phyloP scores from a whole-genome alignment of 2,113 vertebrate genomes.

The Apodemus speciosus region DNA sequence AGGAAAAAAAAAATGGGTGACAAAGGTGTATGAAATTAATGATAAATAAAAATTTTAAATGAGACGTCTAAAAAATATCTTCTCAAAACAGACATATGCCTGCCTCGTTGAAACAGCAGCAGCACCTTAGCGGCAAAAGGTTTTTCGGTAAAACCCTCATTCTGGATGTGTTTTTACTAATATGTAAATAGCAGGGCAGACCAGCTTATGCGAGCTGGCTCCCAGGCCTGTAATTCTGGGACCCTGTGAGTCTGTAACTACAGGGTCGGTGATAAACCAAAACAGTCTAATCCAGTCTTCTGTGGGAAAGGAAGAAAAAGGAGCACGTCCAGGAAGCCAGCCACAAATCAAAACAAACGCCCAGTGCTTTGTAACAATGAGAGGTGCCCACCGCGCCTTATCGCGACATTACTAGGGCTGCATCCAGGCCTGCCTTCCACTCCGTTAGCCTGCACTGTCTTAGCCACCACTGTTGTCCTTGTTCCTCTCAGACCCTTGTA shows the following conservation, averaged over 20 bases:
- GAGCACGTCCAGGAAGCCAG: neutral
- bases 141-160: neutral
- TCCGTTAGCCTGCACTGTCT: neutral
- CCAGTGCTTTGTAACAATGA: neutral
- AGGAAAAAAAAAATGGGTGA: neutral
- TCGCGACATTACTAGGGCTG: neutral
- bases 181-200: neutral
- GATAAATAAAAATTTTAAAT: neutral
- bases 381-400: neutral
- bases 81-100: neutral
- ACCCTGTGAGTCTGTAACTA: neutral
- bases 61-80: neutral
- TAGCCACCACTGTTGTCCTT: neutral
- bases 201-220: neutral
- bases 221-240: neutral
- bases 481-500: neutral
- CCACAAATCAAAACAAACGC: neutral
- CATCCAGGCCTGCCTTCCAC: neutral
- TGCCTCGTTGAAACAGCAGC: neutral
- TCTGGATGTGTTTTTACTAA: slow-evolving; percentile 5
- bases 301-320: slow-evolving; percentile 17
- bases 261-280: neutral
- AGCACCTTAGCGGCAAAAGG: neutral
- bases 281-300: neutral
- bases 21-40: neutral